Percentiles rank a stretch among this genome's conserved stretches.
Evolutionary conservation across 1,140 invertebrate genomes (phyloP).

Genomic region (Papilio helenus): DNA sequence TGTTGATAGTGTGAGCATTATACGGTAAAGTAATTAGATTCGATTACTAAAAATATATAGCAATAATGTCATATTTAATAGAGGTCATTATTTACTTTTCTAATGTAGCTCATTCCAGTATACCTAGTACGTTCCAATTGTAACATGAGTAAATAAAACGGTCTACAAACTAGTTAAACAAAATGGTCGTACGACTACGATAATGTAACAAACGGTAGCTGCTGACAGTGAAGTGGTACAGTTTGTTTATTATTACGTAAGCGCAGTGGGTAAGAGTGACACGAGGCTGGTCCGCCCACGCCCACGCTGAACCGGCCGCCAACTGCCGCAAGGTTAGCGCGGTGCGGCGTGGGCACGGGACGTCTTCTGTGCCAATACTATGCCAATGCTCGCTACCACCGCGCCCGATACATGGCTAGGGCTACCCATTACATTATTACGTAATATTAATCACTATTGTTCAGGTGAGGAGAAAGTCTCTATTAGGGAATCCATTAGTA

Average conservation of each 20-base stretch:
- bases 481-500: too few species aligned
- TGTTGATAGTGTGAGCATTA: neutral
- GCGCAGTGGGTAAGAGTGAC: conserved; percentile 56
- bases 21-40: too few species aligned
- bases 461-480: too few species aligned
- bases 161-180: too few species aligned
- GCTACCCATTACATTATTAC: neutral
- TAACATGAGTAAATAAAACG: too few species aligned
- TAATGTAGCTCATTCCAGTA: neutral
- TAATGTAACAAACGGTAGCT: conserved; percentile 26
- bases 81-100: neutral
- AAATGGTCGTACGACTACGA: neutral
- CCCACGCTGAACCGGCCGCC: conserved; percentile 57
- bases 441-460: neutral
- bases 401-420: conserved; percentile 22
- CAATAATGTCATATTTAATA: neutral
- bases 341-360: conserved; percentile 59
- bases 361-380: conserved; percentile 51
- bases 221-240: conserved; percentile 50
- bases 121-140: neutral
- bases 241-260: conserved; percentile 59
- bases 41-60: neutral
- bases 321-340: conserved; percentile 68
- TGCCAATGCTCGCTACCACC: conserved; percentile 19
- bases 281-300: conserved; percentile 64